These are phyloP conservation scores for Atta colombica DNA, from an alignment of 1,140 invertebrate genomes.

Conservation along the genomic window DNA sequence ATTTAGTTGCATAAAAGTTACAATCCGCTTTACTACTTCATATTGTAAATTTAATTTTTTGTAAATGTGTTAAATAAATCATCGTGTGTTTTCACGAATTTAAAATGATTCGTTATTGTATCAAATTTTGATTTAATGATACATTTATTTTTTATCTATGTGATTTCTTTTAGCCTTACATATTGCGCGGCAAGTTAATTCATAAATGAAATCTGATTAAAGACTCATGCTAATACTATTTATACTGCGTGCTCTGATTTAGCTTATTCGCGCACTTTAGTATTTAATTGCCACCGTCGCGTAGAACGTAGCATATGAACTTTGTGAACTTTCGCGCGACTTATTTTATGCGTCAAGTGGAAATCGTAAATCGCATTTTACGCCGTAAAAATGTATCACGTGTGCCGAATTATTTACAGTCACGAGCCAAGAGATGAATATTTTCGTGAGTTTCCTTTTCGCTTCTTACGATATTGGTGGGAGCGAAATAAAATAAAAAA, in stretches of 20 bases:
- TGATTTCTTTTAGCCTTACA: not conserved
- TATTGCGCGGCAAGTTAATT: slow-evolving; percentile 5
- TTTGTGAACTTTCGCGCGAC: slow-evolving; percentile 18
- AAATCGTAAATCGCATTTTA: slow-evolving; percentile 42
- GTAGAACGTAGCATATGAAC: slow-evolving; percentile 29
- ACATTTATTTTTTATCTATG: not conserved
- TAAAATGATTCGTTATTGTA: not conserved
- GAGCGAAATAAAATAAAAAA: slow-evolving; percentile 30
- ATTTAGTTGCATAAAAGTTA: not conserved
- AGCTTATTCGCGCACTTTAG: slow-evolving; percentile 10
- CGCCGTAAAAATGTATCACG: slow-evolving; percentile 4
- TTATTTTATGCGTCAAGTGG: slow-evolving; percentile 5
- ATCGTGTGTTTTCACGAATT: not conserved
- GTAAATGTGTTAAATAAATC: not conserved
- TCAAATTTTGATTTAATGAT: not conserved
- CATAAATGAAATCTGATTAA: slow-evolving; percentile 7
- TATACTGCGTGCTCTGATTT: slow-evolving; percentile 16
- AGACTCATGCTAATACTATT: not conserved
- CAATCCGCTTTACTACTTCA: not conserved
- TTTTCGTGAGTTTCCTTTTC: slow-evolving; percentile 38
- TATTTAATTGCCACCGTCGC: slow-evolving; percentile 18
- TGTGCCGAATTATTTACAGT: slow-evolving; percentile 46
- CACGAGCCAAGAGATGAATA: slow-evolving; percentile 48
- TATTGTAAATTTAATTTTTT: not conserved
- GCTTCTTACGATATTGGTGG: not conserved